These are phyloP conservation scores for Aspidapion aeneum DNA, from an alignment of 2,888 invertebrate genomes.

Conservation along the genomic window DNA sequence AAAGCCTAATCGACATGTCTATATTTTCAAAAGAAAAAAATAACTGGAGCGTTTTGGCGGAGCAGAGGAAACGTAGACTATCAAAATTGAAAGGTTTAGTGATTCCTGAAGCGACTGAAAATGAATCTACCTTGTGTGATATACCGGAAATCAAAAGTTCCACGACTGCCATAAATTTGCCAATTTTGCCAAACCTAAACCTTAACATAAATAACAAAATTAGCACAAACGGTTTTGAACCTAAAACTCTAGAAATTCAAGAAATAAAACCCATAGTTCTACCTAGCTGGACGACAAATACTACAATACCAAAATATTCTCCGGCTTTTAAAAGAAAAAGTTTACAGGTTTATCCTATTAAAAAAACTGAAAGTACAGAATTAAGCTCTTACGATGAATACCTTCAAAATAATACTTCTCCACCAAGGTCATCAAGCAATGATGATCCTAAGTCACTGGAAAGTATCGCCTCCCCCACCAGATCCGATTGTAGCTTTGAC, in stretches of 20 bases:
- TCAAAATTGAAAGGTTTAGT: constrained; percentile 85
- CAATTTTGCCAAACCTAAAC: constrained; percentile 25
- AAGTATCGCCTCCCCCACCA: constrained; percentile 56
- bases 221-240: constrained; percentile 26
- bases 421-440: constrained; percentile 29
- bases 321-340: constrained; percentile 78
- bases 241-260: neutral
- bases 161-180: constrained; percentile 35
- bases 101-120: constrained; percentile 70
- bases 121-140: constrained; percentile 59
- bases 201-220: constrained; percentile 18
- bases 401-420: constrained; percentile 24
- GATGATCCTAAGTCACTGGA: constrained; percentile 53
- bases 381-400: constrained; percentile 25
- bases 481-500: constrained; percentile 58
- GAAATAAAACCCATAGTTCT: constrained; percentile 32
- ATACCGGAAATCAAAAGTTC: constrained; percentile 78
- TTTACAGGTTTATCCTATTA: constrained; percentile 57
- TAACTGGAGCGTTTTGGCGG: constrained; percentile 68
- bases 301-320: constrained; percentile 71
- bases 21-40: constrained; percentile 35
- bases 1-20: constrained; percentile 50
- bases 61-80: constrained; percentile 77
- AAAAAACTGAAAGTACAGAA: constrained; percentile 26
- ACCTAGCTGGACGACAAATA: constrained; percentile 40